Evolutionary conservation across 1,140 invertebrate genomes (phyloP).

Genomic region (Globodera rostochiensis): DNA sequence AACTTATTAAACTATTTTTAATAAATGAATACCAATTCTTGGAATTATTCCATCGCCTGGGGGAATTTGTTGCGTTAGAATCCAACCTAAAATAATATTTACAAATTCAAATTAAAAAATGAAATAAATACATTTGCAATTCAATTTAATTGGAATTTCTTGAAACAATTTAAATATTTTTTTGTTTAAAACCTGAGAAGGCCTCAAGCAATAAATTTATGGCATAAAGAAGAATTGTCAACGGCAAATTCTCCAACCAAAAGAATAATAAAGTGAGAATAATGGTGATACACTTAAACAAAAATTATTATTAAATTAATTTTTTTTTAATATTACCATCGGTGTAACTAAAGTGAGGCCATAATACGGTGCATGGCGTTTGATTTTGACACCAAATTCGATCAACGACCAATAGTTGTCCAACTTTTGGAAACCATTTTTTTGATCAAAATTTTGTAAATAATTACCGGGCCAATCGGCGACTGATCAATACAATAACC

Average conservation of each 20-base stretch:
- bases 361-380: slow-evolving; percentile 58
- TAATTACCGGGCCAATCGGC: slow-evolving; percentile 23
- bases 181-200: slow-evolving; percentile 29
- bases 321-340: slow-evolving; percentile 37
- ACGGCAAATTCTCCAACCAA: slow-evolving; percentile 45
- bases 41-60: slow-evolving; percentile 53
- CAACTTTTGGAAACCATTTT: slow-evolving; percentile 22
- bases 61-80: slow-evolving; percentile 46
- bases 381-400: slow-evolving; percentile 58
- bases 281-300: slow-evolving; percentile 47
- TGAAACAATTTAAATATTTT: no score
- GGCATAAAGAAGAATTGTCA: slow-evolving; percentile 36
- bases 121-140: no score
- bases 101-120: background rate
- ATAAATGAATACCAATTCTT: slow-evolving; percentile 45
- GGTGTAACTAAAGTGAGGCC: slow-evolving; percentile 54
- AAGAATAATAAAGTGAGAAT: slow-evolving; percentile 49
- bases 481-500: slow-evolving; percentile 32
- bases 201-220: slow-evolving; percentile 52
- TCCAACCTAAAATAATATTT: slow-evolving; percentile 23
- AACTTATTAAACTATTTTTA: background rate
- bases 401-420: slow-evolving; percentile 62
- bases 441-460: background rate
- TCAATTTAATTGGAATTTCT: no score
- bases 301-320: background rate